Evolutionary conservation across 2,797 vertebrate species (phyloP), one percentile per base, ranked within the genome.

Genomic region (Malurus splendens): DNA sequence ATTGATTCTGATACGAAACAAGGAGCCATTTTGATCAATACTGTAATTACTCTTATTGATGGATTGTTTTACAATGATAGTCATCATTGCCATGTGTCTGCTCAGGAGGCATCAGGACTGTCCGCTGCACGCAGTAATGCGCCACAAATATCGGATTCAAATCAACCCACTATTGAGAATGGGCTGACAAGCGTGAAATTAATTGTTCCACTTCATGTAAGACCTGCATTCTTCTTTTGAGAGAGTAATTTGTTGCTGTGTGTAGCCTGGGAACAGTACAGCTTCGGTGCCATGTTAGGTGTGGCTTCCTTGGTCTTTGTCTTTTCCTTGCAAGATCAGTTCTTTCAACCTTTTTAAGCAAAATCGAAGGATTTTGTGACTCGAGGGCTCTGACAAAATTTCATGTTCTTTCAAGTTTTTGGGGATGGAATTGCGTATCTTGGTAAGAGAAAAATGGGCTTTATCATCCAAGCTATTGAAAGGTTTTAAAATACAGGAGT

Each of bases 121-220:
- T 97, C 96, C 60, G 12, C 86, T 73, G 96, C 94, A 90, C 90
- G 97, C 96, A 91, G 96, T 91, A 97, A 96, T 94, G 96, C 92
- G 82, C 96, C 97, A 64, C 97, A 97, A 97, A 98, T 98, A 98
- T 97, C 96, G 97, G 98, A 98, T 98, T 98, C 97, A 98, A 98
- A 98, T 98, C 98, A 98, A 97, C 97, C 96, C 96, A 96, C 97
- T 97, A 98, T 98, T 97, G 98, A 98, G 97, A 95, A 96, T 93
- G 96, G 96, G 98, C 98, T 98, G 98, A 99, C 98, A 99, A 97
- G 98, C 98, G 97, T 98, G 98, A 99, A 99, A 99, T 99, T 97
- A 99, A 99, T 99, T 98, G 98, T 99, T 99, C 98, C 98, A 98
- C 98, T 98, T 98, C 98, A 97, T 98, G 98, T 98, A 98, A 97